These are phyloP conservation scores for Lasioglossum vierecki DNA, from an alignment of 2,888 invertebrate genomes.

Conservation along the genomic window DNA sequence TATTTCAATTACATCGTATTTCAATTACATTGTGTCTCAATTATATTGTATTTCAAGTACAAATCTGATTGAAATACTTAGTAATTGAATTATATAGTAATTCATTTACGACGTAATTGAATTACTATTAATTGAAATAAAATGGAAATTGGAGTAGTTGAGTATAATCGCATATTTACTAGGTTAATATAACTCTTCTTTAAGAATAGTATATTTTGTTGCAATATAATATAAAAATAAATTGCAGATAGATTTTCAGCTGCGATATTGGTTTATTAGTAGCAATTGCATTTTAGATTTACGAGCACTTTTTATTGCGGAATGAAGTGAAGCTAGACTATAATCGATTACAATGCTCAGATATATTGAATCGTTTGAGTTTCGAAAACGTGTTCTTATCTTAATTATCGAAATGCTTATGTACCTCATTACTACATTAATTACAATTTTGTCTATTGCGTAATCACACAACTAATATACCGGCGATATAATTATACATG, in stretches of 20 bases:
- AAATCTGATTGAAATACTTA: too few species aligned
- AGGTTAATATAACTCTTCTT: background rate
- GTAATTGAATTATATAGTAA: too few species aligned
- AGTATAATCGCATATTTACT: background rate
- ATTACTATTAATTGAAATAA: too few species aligned
- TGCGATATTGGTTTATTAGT: background rate
- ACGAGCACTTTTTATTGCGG: background rate
- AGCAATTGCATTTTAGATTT: background rate
- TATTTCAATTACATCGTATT: too few species aligned
- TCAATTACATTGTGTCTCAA: too few species aligned
- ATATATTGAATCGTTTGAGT: constrained; percentile 10
- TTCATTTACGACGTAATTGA: too few species aligned
- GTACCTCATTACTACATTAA: background rate
- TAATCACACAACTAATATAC: background rate
- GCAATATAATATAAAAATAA: background rate
- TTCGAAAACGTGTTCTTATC: background rate
- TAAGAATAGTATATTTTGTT: background rate
- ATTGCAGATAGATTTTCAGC: background rate
- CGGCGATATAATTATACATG: too few species aligned
- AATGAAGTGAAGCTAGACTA: background rate
- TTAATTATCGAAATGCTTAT: constrained; percentile 13
- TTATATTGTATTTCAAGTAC: too few species aligned
- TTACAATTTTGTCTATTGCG: background rate
- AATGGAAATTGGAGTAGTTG: too few species aligned
- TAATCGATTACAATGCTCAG: background rate